These are phyloP conservation scores for Anguilla anguilla DNA, from an alignment of 2,797 vertebrate genomes.

Conservation along the genomic window DNA sequence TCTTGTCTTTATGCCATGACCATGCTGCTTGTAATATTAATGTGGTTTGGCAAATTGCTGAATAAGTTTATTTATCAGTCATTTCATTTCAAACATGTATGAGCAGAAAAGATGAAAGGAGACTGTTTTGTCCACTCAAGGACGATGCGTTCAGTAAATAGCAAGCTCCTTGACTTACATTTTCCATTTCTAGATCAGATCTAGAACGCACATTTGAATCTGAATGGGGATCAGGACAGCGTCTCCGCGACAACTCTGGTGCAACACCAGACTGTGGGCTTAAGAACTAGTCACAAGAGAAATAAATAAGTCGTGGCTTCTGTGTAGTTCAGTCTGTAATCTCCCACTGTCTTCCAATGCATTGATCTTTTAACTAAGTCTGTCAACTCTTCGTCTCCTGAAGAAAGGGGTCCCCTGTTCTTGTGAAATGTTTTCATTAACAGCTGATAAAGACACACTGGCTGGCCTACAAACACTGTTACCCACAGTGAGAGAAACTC, in stretches of 20 bases:
- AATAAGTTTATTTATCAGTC: neutral
- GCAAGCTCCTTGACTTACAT: neutral
- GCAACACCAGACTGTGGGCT: neutral
- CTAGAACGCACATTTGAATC: neutral
- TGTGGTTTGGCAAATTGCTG: neutral
- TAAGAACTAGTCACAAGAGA: conserved; percentile 30
- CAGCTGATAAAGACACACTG: conserved; percentile 59
- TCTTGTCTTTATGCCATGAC: neutral
- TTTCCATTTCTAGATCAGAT: neutral
- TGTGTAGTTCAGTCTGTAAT: conserved; percentile 50
- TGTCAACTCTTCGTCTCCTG: conserved; percentile 40
- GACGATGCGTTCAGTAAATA: neutral
- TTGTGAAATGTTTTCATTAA: conserved; percentile 57
- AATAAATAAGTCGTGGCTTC: conserved; percentile 49
- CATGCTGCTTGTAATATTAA: conserved; percentile 18
- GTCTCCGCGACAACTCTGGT: neutral
- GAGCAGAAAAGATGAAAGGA: neutral
- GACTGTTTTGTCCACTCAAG: neutral
- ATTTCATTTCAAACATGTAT: neutral
- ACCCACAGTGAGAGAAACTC: conserved; percentile 29
- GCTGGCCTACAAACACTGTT: conserved; percentile 64
- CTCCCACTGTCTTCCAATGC: conserved; percentile 48
- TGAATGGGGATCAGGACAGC: neutral
- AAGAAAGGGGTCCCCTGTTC: conserved; percentile 48
- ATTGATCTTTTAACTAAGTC: conserved; percentile 55